A percentile compares a stretch with the other conserved stretches of the same genome.
Evolutionary conservation across 2,113 vertebrate species (phyloP).

Genomic region (Pedetes capensis): DNA sequence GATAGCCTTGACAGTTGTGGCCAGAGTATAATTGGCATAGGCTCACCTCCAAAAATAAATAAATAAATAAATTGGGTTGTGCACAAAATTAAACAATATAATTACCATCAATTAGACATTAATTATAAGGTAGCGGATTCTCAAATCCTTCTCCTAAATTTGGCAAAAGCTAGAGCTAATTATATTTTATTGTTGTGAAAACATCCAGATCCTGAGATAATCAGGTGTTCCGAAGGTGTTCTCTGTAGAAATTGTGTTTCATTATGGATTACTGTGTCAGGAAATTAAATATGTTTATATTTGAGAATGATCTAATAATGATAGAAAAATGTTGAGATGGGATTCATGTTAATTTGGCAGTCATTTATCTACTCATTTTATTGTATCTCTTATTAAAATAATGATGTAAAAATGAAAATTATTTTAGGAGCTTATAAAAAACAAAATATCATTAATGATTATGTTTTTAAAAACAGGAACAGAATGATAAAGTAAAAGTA

Average conservation of each 20-base stretch:
- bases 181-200: constrained; percentile 65
- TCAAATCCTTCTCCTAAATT: constrained; percentile 49
- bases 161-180: constrained; percentile 60
- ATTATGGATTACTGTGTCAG: neutral
- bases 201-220: constrained; percentile 44
- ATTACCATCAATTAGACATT: constrained; percentile 74
- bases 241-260: neutral
- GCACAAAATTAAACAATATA: constrained; percentile 69
- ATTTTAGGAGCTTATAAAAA: neutral
- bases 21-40: constrained; percentile 66
- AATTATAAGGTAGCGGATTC: constrained; percentile 59
- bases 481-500: neutral
- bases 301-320: neutral
- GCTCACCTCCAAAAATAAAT: constrained; percentile 35
- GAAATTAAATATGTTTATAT: constrained; percentile 38
- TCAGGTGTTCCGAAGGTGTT: constrained; percentile 39
- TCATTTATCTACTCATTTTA: neutral
- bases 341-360: constrained; percentile 34
- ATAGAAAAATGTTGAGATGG: neutral
- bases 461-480: neutral
- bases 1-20: constrained; percentile 67
- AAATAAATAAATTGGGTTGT: constrained; percentile 66
- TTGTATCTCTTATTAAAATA: neutral
- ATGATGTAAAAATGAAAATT: neutral
- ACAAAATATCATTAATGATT: neutral